A percentile compares a stretch with the other conserved stretches of the same genome.
Evolutionary conservation across 2,797 vertebrate species (phyloP).

Genomic region (Prionace glauca): DNA sequence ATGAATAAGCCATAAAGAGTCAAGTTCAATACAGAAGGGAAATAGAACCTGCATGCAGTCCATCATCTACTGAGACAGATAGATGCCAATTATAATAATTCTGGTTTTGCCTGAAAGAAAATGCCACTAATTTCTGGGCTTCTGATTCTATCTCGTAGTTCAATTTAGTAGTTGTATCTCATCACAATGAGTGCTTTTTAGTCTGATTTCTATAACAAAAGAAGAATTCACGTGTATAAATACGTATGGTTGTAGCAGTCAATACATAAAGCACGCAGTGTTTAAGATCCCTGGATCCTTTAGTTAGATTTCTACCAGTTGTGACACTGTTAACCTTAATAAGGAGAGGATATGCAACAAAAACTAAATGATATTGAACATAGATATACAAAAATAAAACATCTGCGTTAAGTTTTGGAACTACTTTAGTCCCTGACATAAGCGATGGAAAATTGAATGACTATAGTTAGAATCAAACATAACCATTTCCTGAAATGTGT

Average conservation of each 20-base stretch:
- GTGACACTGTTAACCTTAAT: not conserved
- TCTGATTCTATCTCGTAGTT: not conserved
- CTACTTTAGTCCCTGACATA: not conserved
- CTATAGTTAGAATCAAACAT: not conserved
- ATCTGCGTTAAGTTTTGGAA: not conserved
- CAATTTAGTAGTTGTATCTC: not conserved
- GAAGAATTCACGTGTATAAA: not conserved
- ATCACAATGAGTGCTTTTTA: not conserved
- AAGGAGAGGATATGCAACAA: no score
- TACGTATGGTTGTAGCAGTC: not conserved
- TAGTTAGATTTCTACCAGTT: not conserved
- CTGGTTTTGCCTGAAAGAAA: not conserved
- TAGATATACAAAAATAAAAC: not conserved
- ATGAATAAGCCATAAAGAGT: no score
- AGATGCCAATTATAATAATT: no score
- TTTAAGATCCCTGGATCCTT: not conserved
- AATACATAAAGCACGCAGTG: no score
- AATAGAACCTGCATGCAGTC: no score
- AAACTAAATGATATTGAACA: not conserved
- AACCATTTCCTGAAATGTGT: not conserved
- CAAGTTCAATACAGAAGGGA: no score
- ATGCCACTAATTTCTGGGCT: not conserved
- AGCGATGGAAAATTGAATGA: not conserved
- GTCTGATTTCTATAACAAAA: not conserved
- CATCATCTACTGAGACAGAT: no score